Conservation (phyloP, 2,797 vertebrate species). For the Gadopsis marmoratus region DNA sequence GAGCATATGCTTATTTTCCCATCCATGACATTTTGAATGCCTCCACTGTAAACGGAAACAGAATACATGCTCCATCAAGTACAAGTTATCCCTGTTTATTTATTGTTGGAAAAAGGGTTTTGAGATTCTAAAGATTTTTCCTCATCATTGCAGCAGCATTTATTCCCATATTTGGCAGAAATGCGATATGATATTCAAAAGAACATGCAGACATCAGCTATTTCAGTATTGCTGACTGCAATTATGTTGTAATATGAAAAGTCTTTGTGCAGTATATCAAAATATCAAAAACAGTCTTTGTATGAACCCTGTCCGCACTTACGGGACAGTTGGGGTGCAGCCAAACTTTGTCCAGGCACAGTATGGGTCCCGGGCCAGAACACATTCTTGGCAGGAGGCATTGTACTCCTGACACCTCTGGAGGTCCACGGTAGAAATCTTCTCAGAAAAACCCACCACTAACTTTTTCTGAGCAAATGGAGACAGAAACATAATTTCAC, state of each 20-base stretch:
- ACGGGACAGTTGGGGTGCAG: slow-evolving; percentile 75
- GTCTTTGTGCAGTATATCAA: background rate
- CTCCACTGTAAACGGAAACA: slow-evolving; percentile 69
- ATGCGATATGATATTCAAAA: background rate
- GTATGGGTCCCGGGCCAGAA: slow-evolving; percentile 86
- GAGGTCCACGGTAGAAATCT: slow-evolving; percentile 78
- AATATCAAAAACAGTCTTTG: background rate
- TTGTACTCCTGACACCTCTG: slow-evolving; percentile 81
- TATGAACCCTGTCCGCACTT: slow-evolving; percentile 38
- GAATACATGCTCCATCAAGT: background rate
- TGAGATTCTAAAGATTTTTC: background rate
- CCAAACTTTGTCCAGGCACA: slow-evolving; percentile 82
- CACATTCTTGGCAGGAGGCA: slow-evolving; percentile 80
- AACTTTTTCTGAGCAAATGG: slow-evolving; percentile 78
- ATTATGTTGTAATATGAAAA: background rate
- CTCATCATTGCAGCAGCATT: background rate
- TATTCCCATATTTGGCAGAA: background rate
- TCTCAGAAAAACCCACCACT: slow-evolving; percentile 80
- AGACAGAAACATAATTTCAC: slow-evolving; percentile 13
- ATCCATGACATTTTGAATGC: slow-evolving; percentile 80
- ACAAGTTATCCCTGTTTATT: background rate
- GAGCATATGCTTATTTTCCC: slow-evolving; percentile 73
- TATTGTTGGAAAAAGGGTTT: background rate
- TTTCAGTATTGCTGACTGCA: background rate
- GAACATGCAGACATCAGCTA: background rate